These are phyloP conservation scores for Sipha flava DNA, from an alignment of 1,140 invertebrate genomes.

Conservation along the genomic window DNA sequence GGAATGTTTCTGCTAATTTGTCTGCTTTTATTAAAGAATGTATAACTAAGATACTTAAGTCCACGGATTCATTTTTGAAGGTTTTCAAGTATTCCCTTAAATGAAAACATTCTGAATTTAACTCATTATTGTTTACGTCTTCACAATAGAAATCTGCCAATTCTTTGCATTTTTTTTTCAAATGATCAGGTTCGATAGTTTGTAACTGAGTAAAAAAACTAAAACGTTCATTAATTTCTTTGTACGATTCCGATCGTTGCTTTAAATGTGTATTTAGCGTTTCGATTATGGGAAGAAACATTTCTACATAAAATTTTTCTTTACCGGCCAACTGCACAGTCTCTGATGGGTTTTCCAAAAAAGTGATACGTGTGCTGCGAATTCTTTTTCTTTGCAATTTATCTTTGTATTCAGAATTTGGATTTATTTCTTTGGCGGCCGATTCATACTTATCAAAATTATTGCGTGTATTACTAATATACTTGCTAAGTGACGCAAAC, in stretches of 20 bases:
- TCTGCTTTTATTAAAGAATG: background rate
- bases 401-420: too few relatives aligned
- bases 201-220: background rate
- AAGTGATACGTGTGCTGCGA: background rate
- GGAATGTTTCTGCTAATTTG: background rate
- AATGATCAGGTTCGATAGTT: constrained; percentile 1
- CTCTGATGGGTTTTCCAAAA: background rate
- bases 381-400: too few relatives aligned
- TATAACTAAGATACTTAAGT: background rate
- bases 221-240: constrained; percentile 2
- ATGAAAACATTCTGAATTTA: background rate
- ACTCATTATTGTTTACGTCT: background rate
- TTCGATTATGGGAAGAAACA: background rate
- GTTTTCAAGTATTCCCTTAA: background rate
- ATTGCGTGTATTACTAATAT: too few relatives aligned
- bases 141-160: background rate
- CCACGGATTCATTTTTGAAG: background rate
- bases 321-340: background rate
- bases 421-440: too few relatives aligned
- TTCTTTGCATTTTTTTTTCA: constrained; percentile 14
- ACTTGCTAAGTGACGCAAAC: too few relatives aligned
- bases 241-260: background rate
- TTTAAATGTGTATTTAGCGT: background rate
- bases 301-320: background rate
- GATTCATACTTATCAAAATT: too few relatives aligned